Base-by-base conservation (phyloP, 2,888 invertebrate genomes). In the Alsophila aescularia region DNA sequence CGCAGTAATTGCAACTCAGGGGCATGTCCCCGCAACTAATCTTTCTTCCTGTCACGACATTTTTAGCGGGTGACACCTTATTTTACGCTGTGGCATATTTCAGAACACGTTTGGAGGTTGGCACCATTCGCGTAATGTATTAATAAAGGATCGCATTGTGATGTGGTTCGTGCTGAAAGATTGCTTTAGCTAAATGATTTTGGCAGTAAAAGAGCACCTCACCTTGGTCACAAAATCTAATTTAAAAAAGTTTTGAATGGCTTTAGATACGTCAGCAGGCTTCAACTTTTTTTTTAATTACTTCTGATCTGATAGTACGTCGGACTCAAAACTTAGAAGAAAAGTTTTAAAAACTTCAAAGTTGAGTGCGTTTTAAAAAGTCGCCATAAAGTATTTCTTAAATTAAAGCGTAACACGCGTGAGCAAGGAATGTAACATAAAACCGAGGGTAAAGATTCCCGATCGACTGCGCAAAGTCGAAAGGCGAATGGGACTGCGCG, bases 31-130 rank as follows among this genome's bases (percentile, higher is more conserved):
- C 72, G 73, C 79, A 75, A 79, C 79, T 81, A 84, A 81, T 81
- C 77, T 79, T 75, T 75, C 79, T 72, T 77, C 67, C 62, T 65
- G 62, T 53, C 60, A 62, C 67, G 70, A 75, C 75, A 81, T 81
- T 81, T 83, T 85, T 82, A 79, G 62, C 70, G 55, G 72, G 73
- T 80, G 81, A 84, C 83, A 83, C 76, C 81, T 81, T 82, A 83
- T 85, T 83, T 83, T 74, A 75, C 72, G 70, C 63, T 58, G 67
- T 67, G 66, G 71, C 74, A 79, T 77, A 81, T 81, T 79, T 73
- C 68, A 65, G 63, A 58, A 66, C 63, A 63, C 70, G 70, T 64
- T 66, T 62, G 64, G 66, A 69, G 62, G 64, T n/a, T 1, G n/a
- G 8, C 9, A 10, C 6, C 64, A 62, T 58, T 64, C 60, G 9